Conservation (phyloP, 2,888 invertebrate species). For the Ariolimax columbianus region DNA sequence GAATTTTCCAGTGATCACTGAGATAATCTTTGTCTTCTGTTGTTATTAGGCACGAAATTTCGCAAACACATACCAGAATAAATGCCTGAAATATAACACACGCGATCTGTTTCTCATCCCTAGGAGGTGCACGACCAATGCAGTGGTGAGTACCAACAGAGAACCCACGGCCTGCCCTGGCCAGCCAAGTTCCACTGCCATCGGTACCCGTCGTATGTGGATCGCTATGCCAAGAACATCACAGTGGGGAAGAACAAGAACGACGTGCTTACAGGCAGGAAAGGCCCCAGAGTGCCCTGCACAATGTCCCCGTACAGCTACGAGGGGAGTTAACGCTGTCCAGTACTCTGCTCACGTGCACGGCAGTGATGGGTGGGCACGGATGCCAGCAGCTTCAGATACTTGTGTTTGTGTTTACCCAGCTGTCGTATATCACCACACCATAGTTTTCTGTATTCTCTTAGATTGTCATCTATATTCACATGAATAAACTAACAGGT, state of each 20-base stretch:
- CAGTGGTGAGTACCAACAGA: constrained; percentile 53
- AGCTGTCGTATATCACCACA: too few species aligned
- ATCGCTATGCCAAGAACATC: constrained; percentile 38
- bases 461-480: too few species aligned
- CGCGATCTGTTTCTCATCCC: background rate
- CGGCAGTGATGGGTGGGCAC: too few species aligned
- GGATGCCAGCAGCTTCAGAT: too few species aligned
- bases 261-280: background rate
- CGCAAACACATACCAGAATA: too few species aligned
- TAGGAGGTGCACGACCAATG: constrained; percentile 62
- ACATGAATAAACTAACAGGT: too few species aligned
- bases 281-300: constrained; percentile 53
- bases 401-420: too few species aligned
- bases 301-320: constrained; percentile 57
- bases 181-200: constrained; percentile 73
- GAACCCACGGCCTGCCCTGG: constrained; percentile 67
- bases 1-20: too few species aligned
- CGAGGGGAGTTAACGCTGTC: constrained; percentile 4
- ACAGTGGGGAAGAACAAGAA: background rate
- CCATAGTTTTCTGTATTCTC: too few species aligned
- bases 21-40: too few species aligned
- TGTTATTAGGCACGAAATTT: too few species aligned
- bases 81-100: background rate
- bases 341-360: background rate
- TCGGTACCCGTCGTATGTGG: constrained; percentile 60